Base-by-base conservation (phyloP, 2,797 vertebrate species). In the Xiphophorus birchmanni region DNA sequence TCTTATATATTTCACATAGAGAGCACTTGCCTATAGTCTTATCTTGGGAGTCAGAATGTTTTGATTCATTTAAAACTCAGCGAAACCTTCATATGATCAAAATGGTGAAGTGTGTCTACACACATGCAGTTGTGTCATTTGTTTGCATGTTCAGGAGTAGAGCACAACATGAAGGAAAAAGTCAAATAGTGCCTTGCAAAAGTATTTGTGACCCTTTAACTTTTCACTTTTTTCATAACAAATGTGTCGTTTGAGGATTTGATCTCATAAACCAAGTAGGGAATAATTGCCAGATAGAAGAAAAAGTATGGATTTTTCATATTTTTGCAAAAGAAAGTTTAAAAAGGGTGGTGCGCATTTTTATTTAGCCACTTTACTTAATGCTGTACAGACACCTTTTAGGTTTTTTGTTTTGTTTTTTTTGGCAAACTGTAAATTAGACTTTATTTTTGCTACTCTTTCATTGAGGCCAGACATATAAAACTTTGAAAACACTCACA, bases 1-100 rank as follows among this genome's bases (percentile, higher is more conserved):
- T 74, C 40, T 67, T 77, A 65, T 32, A 23, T 52, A 73, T 60
- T 73, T 74, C 29, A 5, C 35, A 75, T 21, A 35, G 17, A 7
- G 47, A 40, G 45, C 69, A 37, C 52, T 67, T 56, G 8, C 44
- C 67, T 77, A 15, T 17, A 26, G 52, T 42, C 37, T 48, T 26
- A 15, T 2, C 15, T 18, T 5, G 11, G 69, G 44, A 45, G 32
- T 44, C 65, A 21, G 35, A 13, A 52, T 56, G 29, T 45, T 69
- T 81, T 82, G 8, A 69, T 45, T 67, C 35, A 80, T 74, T 56
- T 26, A 10, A 81, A 50, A 11, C 47, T 78, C 32, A 73, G 42
- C 74, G 87, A 74, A 21, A 54, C 65, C 32, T 17, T 23, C 44
- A 29, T 6, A 32, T 80, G n/a, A 83, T 52, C n/a, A 52, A 54